Evolutionary conservation across 2,888 invertebrate species (phyloP).

Genomic region (Thymelicus sylvestris): DNA sequence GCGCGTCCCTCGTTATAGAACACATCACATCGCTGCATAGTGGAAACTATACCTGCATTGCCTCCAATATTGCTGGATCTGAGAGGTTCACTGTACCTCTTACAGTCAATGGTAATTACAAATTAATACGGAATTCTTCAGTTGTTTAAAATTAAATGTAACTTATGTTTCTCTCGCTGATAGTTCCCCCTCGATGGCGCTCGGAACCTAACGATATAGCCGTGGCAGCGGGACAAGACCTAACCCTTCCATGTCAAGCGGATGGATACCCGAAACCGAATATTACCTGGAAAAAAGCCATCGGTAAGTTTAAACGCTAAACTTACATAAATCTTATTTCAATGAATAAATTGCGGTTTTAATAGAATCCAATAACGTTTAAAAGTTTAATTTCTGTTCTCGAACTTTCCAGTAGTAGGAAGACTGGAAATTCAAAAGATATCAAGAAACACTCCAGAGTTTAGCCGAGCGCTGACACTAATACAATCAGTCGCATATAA

Average conservation of each 20-base stretch:
- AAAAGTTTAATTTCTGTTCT: constrained; percentile 23
- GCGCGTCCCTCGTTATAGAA: constrained; percentile 93
- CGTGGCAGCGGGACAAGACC: constrained; percentile 92
- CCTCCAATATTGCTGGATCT: constrained; percentile 93
- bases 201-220: constrained; percentile 93
- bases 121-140: neutral
- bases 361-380: constrained; percentile 21
- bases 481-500: neutral
- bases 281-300: constrained; percentile 95
- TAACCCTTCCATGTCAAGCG: constrained; percentile 94
- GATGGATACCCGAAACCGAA: constrained; percentile 95
- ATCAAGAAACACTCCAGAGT: constrained; percentile 34
- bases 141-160: neutral
- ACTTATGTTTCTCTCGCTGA: constrained; percentile 7
- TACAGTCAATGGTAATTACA: constrained; percentile 89
- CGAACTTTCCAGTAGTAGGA: constrained; percentile 24
- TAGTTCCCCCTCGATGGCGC: constrained; percentile 96
- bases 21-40: constrained; percentile 93
- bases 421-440: constrained; percentile 29
- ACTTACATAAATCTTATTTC: constrained; percentile 10
- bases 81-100: constrained; percentile 91
- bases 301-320: constrained; percentile 85
- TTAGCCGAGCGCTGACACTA: constrained; percentile 27
- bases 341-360: constrained; percentile 16
- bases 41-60: constrained; percentile 96